Percentiles rank a stretch among this genome's conserved stretches.
phyloP scores from a whole-genome alignment of 2,888 invertebrate genomes.

The Ectemnius continuus region DNA sequence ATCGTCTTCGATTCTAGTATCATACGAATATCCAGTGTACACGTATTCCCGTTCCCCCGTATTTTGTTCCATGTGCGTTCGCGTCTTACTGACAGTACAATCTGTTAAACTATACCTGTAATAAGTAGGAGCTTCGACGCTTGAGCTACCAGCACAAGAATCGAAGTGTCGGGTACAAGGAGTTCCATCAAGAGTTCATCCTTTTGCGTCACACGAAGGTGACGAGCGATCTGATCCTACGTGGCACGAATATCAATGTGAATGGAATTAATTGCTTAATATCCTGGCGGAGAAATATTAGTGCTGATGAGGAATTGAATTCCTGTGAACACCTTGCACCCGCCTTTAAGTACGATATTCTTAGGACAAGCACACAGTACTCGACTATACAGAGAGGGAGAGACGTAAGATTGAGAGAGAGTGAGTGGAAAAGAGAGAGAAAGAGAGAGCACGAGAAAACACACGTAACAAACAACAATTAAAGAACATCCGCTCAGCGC shows the following conservation, averaged over 20 bases:
- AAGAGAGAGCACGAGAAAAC: slow-evolving; percentile 7
- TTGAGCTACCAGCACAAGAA: slow-evolving; percentile 42
- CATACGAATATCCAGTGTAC: neutral
- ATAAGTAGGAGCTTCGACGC: slow-evolving; percentile 56
- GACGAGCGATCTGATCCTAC: neutral
- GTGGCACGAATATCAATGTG: neutral
- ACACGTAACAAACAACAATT: slow-evolving; percentile 58
- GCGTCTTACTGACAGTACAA: slow-evolving; percentile 66
- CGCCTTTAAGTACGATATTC: slow-evolving; percentile 66
- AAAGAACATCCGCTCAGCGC: slow-evolving; percentile 75
- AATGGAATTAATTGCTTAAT: neutral
- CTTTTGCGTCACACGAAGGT: neutral
- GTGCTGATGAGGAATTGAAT: slow-evolving; percentile 18
- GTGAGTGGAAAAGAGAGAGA: slow-evolving; percentile 14
- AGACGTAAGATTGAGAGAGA: slow-evolving; percentile 13
- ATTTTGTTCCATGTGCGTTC: slow-evolving; percentile 55
- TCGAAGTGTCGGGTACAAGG: slow-evolving; percentile 35
- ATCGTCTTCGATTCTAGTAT: neutral
- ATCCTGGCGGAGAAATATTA: slow-evolving; percentile 38
- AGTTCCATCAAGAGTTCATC: slow-evolving; percentile 20
- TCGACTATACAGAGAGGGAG: slow-evolving; percentile 52
- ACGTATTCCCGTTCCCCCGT: slow-evolving; percentile 35
- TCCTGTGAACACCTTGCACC: slow-evolving; percentile 33
- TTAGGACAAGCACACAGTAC: slow-evolving; percentile 69
- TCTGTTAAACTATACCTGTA: slow-evolving; percentile 40